Base-by-base conservation (phyloP, 1,140 invertebrate genomes). In the Mactra quadrangularis region DNA sequence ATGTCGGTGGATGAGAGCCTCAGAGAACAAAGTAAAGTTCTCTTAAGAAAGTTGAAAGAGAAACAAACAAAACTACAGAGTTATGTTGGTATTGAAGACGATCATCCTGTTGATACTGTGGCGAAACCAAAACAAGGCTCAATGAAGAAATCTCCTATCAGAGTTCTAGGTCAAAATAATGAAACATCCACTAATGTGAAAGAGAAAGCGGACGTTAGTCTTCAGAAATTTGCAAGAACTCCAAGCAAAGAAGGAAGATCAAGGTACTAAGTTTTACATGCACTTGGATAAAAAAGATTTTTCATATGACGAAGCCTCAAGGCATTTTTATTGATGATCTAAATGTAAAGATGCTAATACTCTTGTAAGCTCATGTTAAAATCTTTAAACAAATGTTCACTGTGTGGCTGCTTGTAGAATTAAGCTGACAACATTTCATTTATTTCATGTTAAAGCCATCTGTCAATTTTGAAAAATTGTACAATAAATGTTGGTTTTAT, bases 1-100 rank as follows among this genome's bases (percentile, higher is more conserved):
- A n/a, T n/a, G n/a, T n/a, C n/a, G n/a, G 62, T 82, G 22, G 82
- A 84, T 77, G 82, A 84, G n/a, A 38, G 57, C 17, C 55, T 84
- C 17, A 47, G 82, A 9, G 66, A 62, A 38, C 72, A 78, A 35
- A 77, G 82, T 38, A 77, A 84, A 41, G 38, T 53, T 15, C 53
- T 84, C 27, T 52, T 84, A 17, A 35, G 75, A 4, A 66, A 62
- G 52, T 50, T 84, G 25, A 84, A 84, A 38, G 72, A 77, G 19
- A 77, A 84, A 47, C 82, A 84, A 52, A 53, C 70, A n/a, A 38
- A 38, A 52, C 50, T 84, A 22, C 72, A 84, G 55, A 53, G 27
- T 25, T 68, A 35, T 60, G 38, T 81, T 1, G 38, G 17, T 15
- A 53, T 45, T n/a, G 41, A 13, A 4, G 25, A 25, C 4, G 19